A percentile compares a stretch with the other conserved stretches of the same genome.
Conservation (phyloP, 2,113 vertebrate genomes). For the Chroicocephalus ridibundus region DNA sequence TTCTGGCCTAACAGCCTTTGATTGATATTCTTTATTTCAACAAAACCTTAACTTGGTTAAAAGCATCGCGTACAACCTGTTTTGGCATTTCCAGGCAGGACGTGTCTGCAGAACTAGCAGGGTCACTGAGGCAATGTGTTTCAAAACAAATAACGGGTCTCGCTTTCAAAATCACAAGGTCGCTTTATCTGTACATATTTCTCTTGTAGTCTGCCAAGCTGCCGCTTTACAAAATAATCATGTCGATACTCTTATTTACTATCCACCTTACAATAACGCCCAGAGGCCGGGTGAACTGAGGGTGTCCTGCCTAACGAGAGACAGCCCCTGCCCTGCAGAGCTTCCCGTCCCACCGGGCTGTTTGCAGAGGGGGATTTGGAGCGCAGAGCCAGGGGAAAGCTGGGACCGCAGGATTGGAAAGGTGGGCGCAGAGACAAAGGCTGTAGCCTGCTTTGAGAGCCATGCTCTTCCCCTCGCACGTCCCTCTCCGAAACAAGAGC, state of each 20-base stretch:
- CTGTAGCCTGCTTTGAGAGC: not conserved
- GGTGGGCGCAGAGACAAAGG: rapidly evolving
- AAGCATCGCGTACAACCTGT: constrained; percentile 33
- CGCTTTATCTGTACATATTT: constrained; percentile 20
- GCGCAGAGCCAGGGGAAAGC: not conserved
- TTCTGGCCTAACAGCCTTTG: constrained; percentile 47
- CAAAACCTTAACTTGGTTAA: constrained; percentile 45
- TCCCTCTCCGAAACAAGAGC: not conserved
- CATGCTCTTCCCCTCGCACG: rapidly evolving
- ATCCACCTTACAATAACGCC: not conserved
- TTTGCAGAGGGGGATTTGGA: not conserved
- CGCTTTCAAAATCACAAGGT: constrained; percentile 43
- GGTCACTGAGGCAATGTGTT: constrained; percentile 39
- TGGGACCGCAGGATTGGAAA: not conserved
- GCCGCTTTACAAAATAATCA: not conserved
- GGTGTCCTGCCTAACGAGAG: not conserved
- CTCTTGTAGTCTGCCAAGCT: constrained; percentile 13
- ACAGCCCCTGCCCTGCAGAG: not conserved
- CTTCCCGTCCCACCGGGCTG: not conserved
- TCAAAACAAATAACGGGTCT: constrained; percentile 41
- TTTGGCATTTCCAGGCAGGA: constrained; percentile 44
- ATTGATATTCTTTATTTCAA: constrained; percentile 60
- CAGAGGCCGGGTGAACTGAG: not conserved
- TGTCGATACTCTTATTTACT: not conserved
- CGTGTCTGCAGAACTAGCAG: constrained; percentile 16